These are phyloP conservation scores for Falco concolor DNA, from an alignment of 2,797 vertebrate genomes.

Conservation along the genomic window DNA sequence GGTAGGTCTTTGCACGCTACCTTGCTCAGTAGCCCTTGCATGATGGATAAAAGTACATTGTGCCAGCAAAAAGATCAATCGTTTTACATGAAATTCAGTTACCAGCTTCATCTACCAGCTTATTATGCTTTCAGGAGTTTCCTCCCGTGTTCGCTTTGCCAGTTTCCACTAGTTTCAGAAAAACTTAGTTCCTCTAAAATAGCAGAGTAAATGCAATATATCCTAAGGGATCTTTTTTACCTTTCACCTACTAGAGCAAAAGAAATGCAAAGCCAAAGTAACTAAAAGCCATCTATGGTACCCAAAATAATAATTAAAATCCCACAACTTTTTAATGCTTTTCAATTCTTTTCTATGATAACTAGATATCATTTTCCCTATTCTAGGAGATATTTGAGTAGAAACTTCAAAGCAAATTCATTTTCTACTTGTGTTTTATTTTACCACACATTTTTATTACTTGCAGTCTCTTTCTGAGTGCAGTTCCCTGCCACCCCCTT, in stretches of 20 bases:
- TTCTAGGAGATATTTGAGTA: neutral
- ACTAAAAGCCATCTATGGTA: neutral
- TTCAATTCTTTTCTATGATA: neutral
- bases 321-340: neutral
- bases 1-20: neutral
- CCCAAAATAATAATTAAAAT: neutral
- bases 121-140: conserved; percentile 21
- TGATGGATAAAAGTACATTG: neutral
- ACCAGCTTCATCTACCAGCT: neutral
- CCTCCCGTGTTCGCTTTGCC: neutral
- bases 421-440: neutral
- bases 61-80: conserved; percentile 24
- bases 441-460: neutral
- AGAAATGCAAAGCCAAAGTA: neutral
- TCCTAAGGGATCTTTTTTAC: neutral
- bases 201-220: neutral
- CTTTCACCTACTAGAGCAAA: neutral
- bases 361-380: neutral
- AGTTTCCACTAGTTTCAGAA: conserved; percentile 30
- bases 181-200: neutral
- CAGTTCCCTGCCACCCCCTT: neutral
- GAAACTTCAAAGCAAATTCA: neutral
- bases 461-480: neutral
- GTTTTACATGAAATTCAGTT: neutral
- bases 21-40: neutral